Conservation (phyloP, 2,888 invertebrate genomes). For the Hirtodrosophila trivittata region DNA sequence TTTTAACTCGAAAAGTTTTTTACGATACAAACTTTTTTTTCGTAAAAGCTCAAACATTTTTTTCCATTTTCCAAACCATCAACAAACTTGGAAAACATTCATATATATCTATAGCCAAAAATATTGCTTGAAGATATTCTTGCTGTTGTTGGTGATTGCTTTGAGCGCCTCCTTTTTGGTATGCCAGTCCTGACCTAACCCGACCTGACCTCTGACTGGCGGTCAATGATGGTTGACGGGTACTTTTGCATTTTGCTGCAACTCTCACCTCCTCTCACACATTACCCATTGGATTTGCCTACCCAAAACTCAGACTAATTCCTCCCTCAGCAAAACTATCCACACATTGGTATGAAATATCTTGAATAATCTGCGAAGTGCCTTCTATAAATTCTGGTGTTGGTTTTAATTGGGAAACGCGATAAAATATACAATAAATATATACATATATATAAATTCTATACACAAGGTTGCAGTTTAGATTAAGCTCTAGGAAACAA, state of each 20-base stretch:
- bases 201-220: too few relatives aligned
- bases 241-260: conserved; percentile 65
- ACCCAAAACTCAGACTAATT: conserved; percentile 43
- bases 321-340: conserved; percentile 20
- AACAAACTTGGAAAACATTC: conserved; percentile 27
- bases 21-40: conserved; percentile 60
- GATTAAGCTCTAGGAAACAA: conserved; percentile 54
- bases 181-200: too few relatives aligned
- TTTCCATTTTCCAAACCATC: conserved; percentile 34
- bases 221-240: conserved; percentile 19
- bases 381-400: conserved; percentile 66
- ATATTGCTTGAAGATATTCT: conserved; percentile 7
- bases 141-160: conserved; percentile 52
- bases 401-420: conserved; percentile 52
- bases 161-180: conserved; percentile 43
- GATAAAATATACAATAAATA: background rate
- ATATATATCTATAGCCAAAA: background rate
- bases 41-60: conserved; percentile 63
- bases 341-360: conserved; percentile 42
- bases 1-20: conserved; percentile 31
- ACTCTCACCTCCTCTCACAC: conserved; percentile 37
- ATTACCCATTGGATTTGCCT: conserved; percentile 56
- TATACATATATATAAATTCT: background rate
- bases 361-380: too few relatives aligned
- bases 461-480: conserved; percentile 67